Evolutionary conservation across 2,113 vertebrate genomes (phyloP), one percentile per base, ranked within the genome.

Genomic region (Rhinogobius similis): DNA sequence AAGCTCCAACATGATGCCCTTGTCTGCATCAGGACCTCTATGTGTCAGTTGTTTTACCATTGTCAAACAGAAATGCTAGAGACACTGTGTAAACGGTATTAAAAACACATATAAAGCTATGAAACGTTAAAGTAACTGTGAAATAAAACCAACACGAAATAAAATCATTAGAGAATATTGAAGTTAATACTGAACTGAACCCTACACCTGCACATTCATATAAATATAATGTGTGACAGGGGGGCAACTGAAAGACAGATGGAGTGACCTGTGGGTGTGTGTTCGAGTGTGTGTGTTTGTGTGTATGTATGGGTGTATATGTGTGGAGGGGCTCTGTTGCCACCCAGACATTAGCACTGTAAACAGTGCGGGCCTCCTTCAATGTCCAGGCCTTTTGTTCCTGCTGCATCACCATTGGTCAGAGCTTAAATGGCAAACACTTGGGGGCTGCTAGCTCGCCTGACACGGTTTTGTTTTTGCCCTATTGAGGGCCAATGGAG

Each of bases 381-480:
- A 81, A 65, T 75, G 84, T 86, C 86, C 80, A 61, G 79, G 76
- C 62, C 77, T 74, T 91, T 91, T 91, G 90, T 91, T 86, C 82
- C 73, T 71, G 77, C 86, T 86, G 73, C 64, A 70, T 77, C 65
- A 79, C 82, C 87, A 91, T 89, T 91, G 87, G 88, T 89, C 50
- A 61, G 76, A 78, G 82, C 81, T 87, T 86, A 89, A 91, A 91
- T 90, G 82, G 85, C 87, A 90, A 91, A 89, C 89, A 92, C 87
- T 92, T 82, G 65, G 85, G 84, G 86, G 83, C 88, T 90, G 88
- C 89, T 89, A 89, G 88, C 89, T 92, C 81, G 89, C 81, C 89
- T 89, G 86, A 91, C 88, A 90, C 61, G 77, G 84, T 89, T 92
- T 90, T 91, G 88, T 89, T 91, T 91, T 91, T 88, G 79, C 76